Evolutionary conservation across 2,797 vertebrate genomes (phyloP), one percentile per base, ranked within the genome.

Genomic region (Diglossa cyanea): DNA sequence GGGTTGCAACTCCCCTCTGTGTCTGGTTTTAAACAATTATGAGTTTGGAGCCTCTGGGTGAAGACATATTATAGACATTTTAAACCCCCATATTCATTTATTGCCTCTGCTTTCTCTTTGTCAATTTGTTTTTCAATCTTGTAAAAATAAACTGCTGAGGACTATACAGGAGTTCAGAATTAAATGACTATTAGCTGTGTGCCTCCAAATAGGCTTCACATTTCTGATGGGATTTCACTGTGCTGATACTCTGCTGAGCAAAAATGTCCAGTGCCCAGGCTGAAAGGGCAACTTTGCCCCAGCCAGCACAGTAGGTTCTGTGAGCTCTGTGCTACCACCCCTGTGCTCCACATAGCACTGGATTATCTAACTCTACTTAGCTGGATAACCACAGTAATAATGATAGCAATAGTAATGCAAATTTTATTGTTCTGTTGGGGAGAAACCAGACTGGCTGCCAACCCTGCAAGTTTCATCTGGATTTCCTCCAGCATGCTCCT

Each of bases 261-360:
- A 31, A 75, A 63, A 50, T 57, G 70, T 7, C 42, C 55, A 6
- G 6, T 74, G 57, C n/a, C 19, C 62, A 45, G 48, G 24, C 42
- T 28, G 42, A 45, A 67, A 77, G 23, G 50, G 24, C 2, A 4
- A 3, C 73, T 55, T 61, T 35, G 14, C 40, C 60, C 11, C 53
- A 39, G 2, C 9, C 3, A 1, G 9, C 65, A 31, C n/a, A 8
- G 50, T 3, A 11, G 23, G 13, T 13, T 42, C 76, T 77, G 11
- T 55, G 31, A 44, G 28, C 23, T 90, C 70, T 63, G 26, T 33
- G 13, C 58, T 42, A 31, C 23, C 31, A 51, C 17, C 40, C 39
- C 4, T 0, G 16, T 60, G 63, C 65, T 61, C 51, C 48, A 53
- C 1, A 1, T 15, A 21, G n/a, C 53, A 3, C 53, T 33, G 53